Conservation (phyloP, 2,113 vertebrate species). For the Sula dactylatra region DNA sequence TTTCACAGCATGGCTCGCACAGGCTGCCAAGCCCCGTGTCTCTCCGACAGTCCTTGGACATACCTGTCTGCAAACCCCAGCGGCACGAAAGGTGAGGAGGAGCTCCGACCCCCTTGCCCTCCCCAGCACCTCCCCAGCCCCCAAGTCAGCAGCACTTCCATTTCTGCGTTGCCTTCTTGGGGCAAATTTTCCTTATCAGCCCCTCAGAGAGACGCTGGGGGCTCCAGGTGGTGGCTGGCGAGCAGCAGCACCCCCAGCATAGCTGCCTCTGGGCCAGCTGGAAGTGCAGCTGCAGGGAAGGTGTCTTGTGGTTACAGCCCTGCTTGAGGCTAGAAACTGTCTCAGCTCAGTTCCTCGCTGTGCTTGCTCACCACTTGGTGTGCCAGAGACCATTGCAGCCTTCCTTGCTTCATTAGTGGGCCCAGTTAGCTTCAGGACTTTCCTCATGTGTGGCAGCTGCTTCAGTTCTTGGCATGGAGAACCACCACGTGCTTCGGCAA, state of each 20-base stretch:
- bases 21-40: not conserved
- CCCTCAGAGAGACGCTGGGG: rapidly evolving
- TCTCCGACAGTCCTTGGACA: not conserved
- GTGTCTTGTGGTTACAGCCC: not conserved
- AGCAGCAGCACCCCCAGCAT: not conserved
- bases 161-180: not conserved
- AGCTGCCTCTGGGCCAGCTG: not conserved
- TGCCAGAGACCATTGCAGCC: not conserved
- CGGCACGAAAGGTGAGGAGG: not conserved
- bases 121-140: not conserved
- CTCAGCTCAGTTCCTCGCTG: rapidly evolving
- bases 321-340: not conserved
- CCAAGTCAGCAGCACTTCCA: not conserved
- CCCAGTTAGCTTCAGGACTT: not conserved
- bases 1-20: not conserved
- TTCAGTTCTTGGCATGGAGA: not conserved
- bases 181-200: not conserved
- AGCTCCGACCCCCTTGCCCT: not conserved
- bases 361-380: not conserved
- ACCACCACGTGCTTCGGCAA: not conserved
- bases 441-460: not conserved
- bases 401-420: not conserved
- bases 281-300: not conserved
- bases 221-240: not conserved
- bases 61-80: not conserved